Percentiles rank a stretch among this genome's conserved stretches.
These are phyloP conservation scores for Aleadryas rufinucha DNA, from an alignment of 2,113 vertebrate genomes.

Conservation along the genomic window DNA sequence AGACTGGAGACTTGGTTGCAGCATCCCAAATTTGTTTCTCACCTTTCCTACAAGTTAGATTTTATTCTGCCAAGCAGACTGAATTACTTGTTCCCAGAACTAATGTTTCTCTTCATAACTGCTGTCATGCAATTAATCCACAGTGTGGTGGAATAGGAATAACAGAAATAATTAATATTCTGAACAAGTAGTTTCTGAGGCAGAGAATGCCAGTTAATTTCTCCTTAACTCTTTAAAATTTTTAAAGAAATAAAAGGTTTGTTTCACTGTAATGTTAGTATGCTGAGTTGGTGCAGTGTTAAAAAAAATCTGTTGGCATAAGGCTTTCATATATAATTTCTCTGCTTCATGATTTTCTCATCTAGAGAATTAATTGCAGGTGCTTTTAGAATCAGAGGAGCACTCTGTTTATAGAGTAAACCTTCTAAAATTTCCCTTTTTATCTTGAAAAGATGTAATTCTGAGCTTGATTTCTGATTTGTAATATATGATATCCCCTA, in stretches of 20 bases:
- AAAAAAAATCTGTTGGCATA: background rate
- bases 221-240: background rate
- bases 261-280: background rate
- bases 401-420: background rate
- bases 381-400: background rate
- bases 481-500: background rate
- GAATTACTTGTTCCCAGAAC: background rate
- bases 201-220: background rate
- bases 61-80: background rate
- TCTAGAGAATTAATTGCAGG: background rate
- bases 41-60: background rate
- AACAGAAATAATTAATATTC: background rate
- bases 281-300: background rate
- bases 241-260: background rate
- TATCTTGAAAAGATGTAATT: background rate
- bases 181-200: background rate
- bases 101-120: background rate
- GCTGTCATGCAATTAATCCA: background rate
- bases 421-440: background rate
- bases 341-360: background rate
- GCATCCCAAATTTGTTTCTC: background rate
- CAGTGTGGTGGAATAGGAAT: background rate
- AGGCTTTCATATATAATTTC: background rate
- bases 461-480: constrained; percentile 8
- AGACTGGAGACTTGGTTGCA: background rate